A percentile compares a stretch with the other conserved stretches of the same genome.
phyloP scores from a whole-genome alignment of 2,113 vertebrate species.

The Corythaixoides concolor region DNA sequence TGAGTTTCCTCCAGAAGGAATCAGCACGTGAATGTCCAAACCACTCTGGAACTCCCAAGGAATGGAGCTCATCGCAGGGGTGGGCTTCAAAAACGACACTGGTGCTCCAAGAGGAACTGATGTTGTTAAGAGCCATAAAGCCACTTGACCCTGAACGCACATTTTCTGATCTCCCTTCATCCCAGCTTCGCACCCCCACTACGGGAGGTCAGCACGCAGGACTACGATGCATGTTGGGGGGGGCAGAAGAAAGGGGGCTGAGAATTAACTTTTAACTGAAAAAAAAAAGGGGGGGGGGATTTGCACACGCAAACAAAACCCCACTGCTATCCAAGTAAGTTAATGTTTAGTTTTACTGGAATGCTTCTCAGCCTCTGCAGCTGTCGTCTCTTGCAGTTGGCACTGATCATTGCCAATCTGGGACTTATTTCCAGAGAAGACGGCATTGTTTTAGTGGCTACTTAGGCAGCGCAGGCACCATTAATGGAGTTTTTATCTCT shows the following conservation, averaged over 20 bases:
- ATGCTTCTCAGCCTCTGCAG: constrained; percentile 29
- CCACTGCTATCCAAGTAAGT: not conserved
- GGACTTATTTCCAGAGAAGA: constrained; percentile 49
- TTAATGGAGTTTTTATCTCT: constrained; percentile 73
- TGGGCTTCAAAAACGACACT: not conserved
- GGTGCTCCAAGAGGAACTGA: not conserved
- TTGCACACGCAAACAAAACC: not conserved
- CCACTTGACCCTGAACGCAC: rapidly evolving
- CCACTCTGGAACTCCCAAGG: rapidly evolving
- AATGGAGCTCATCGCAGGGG: not conserved
- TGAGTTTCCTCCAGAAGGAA: not conserved
- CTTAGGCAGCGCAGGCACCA: constrained; percentile 42
- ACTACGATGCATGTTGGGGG: rapidly evolving
- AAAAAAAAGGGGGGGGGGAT: too few species aligned
- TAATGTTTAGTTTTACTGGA: not conserved
- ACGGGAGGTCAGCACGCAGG: not conserved
- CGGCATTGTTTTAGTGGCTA: constrained; percentile 52
- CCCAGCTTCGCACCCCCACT: not conserved
- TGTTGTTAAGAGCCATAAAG: not conserved
- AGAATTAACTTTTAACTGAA: not conserved
- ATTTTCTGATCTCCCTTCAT: rapidly evolving
- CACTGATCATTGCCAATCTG: constrained; percentile 14
- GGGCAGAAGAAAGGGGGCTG: too few species aligned
- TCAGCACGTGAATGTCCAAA: not conserved
- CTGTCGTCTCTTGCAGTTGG: constrained; percentile 53